These are phyloP conservation scores for Helicorthomorpha holstii DNA, from an alignment of 1,140 invertebrate genomes.

Conservation along the genomic window DNA sequence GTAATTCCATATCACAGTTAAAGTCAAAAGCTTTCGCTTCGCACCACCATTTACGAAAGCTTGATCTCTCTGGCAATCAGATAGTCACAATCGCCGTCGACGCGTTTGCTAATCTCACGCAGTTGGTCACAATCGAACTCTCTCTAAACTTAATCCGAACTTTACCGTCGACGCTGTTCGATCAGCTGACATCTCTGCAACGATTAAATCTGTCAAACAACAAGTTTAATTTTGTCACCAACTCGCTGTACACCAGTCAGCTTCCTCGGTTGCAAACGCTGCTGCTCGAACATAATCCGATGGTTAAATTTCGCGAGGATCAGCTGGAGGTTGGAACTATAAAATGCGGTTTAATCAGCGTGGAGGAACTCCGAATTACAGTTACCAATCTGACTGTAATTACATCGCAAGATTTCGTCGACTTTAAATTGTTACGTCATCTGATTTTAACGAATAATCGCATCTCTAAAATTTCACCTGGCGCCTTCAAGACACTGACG, in stretches of 20 bases:
- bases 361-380: conserved; percentile 57
- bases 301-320: conserved; percentile 35
- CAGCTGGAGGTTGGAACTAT: conserved; percentile 10
- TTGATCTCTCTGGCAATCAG: conserved; percentile 46
- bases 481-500: conserved; percentile 57
- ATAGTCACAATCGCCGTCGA: conserved; percentile 53
- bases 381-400: conserved; percentile 67
- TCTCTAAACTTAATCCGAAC: conserved; percentile 54
- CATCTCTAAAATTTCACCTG: conserved; percentile 62
- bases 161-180: conserved; percentile 63
- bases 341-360: not conserved
- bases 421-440: conserved; percentile 58
- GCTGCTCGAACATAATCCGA: conserved; percentile 63
- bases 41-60: conserved; percentile 14
- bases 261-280: conserved; percentile 50
- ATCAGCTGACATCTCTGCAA: conserved; percentile 37
- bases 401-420: conserved; percentile 70
- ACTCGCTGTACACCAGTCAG: conserved; percentile 50
- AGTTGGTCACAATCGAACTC: conserved; percentile 53
- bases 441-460: conserved; percentile 54
- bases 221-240: conserved; percentile 58
- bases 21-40: conserved; percentile 10
- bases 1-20: conserved; percentile 15
- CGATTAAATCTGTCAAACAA: conserved; percentile 61
- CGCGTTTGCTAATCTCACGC: conserved; percentile 43